These are phyloP conservation scores for Pogonomyrmex barbatus DNA, from an alignment of 1,140 invertebrate species.

Conservation along the genomic window DNA sequence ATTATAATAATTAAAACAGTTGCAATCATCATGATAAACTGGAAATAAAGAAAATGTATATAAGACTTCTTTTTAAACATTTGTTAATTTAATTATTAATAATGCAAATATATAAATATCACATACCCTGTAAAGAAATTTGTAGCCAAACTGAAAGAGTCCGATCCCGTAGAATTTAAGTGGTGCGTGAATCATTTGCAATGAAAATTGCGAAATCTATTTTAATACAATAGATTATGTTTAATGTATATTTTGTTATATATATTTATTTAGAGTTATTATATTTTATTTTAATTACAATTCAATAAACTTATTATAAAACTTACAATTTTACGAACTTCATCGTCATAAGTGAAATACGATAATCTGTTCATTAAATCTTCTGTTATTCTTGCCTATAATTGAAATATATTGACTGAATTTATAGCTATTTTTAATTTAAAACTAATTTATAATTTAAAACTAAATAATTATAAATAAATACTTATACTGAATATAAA, in stretches of 20 bases:
- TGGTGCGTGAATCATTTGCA: constrained; percentile 20
- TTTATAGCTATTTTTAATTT: background rate
- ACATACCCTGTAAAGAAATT: constrained; percentile 18
- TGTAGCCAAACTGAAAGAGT: constrained; percentile 12
- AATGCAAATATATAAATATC: background rate
- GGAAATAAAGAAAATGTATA: background rate
- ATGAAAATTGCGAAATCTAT: background rate
- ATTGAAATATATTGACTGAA: background rate
- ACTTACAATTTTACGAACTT: constrained; percentile 10
- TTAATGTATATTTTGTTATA: background rate
- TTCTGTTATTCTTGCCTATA: constrained; percentile 6
- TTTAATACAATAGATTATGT: background rate
- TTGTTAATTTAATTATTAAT: background rate
- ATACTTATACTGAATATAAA: no score
- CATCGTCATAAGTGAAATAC: background rate
- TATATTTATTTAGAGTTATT: background rate
- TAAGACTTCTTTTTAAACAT: background rate
- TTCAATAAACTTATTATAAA: background rate
- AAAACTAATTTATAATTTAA: no score
- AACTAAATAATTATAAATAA: no score
- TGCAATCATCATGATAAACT: background rate
- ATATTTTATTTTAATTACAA: background rate
- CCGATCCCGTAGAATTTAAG: constrained; percentile 14
- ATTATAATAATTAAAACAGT: constrained; percentile 14
- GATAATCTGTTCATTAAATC: background rate